Evolutionary conservation across 1,140 invertebrate species (phyloP).

Genomic region (Xylocopa sonorina): DNA sequence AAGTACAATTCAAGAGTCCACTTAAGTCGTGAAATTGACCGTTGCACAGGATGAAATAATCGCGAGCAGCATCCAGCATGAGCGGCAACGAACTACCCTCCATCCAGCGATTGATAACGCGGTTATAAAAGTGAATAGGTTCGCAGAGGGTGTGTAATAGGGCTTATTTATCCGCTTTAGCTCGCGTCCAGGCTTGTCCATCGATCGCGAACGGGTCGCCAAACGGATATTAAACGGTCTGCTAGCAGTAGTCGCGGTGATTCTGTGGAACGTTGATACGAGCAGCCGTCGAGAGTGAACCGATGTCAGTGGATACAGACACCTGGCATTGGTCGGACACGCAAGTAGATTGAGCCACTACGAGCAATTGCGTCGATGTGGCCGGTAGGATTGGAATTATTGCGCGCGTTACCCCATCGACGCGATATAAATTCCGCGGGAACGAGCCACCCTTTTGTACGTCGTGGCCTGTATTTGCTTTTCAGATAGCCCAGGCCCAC

Average conservation of each 20-base stretch:
- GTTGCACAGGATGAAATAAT: not conserved
- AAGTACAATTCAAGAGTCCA: no score
- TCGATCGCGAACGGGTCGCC: not conserved
- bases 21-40: no score
- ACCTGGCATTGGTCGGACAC: no score
- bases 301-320: no score
- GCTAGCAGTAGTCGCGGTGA: no score
- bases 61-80: not conserved
- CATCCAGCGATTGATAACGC: not conserved
- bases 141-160: not conserved
- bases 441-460: slow-evolving; percentile 20
- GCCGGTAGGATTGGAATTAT: no score
- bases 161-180: slow-evolving; percentile 16
- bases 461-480: slow-evolving; percentile 5
- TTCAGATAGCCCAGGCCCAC: slow-evolving; percentile 74
- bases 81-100: not conserved
- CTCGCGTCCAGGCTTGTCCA: not conserved
- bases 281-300: no score
- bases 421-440: slow-evolving; percentile 15
- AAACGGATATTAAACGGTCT: slow-evolving; percentile 30
- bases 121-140: not conserved
- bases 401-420: no score
- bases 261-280: no score
- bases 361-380: no score
- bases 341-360: no score